Percentiles rank a stretch among this genome's conserved stretches.
phyloP scores from a whole-genome alignment of 1,140 invertebrate genomes.

The Magallana angulata region DNA sequence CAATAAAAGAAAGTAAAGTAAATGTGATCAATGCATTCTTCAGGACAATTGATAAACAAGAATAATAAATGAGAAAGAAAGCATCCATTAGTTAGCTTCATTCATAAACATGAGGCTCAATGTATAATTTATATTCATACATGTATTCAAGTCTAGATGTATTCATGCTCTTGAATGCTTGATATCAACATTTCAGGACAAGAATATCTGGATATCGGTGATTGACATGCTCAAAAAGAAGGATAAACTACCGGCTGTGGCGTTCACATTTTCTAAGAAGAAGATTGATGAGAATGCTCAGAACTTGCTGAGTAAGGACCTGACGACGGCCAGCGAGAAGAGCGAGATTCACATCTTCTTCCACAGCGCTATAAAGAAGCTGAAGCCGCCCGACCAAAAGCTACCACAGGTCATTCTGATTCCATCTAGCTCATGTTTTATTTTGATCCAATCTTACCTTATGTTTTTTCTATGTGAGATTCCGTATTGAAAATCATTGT shows the following conservation, averaged over 20 bases:
- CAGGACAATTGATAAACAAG: too few relatives aligned
- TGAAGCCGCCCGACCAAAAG: conserved; percentile 91
- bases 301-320: conserved; percentile 86
- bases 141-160: too few relatives aligned
- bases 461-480: too few relatives aligned
- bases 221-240: conserved; percentile 89
- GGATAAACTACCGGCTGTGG: conserved; percentile 94
- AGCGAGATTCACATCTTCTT: conserved; percentile 91
- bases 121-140: too few relatives aligned
- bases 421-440: not conserved
- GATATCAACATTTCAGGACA: conserved; percentile 82
- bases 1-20: not conserved
- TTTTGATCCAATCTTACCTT: too few relatives aligned
- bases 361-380: conserved; percentile 87
- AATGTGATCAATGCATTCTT: too few relatives aligned
- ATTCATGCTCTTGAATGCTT: too few relatives aligned
- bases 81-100: too few relatives aligned
- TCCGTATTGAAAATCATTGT: too few relatives aligned
- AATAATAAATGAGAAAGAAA: too few relatives aligned
- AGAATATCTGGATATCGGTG: conserved; percentile 87
- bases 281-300: conserved; percentile 90
- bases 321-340: conserved; percentile 92
- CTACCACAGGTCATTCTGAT: conserved; percentile 82
- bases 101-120: too few relatives aligned
- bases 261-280: conserved; percentile 95